Conservation (phyloP, 2,888 invertebrate genomes). For the Lasioglossum marginatum region DNA sequence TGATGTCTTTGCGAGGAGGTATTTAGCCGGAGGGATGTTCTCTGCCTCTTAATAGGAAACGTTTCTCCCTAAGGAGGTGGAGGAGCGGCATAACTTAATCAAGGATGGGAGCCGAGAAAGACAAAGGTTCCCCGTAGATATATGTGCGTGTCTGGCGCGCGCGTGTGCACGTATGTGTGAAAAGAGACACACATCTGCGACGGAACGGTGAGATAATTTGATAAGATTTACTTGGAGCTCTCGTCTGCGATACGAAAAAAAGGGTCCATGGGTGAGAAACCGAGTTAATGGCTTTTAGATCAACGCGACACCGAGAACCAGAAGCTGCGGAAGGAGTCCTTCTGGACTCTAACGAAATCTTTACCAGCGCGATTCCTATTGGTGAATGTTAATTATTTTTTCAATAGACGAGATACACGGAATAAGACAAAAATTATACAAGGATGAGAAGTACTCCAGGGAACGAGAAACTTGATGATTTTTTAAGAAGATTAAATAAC, state of each 20-base stretch:
- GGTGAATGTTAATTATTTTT: neutral
- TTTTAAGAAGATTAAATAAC: neutral
- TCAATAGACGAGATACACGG: neutral
- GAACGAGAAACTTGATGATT: neutral
- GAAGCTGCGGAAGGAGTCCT: neutral
- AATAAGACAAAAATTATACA: neutral
- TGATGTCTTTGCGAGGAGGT: conserved; percentile 76
- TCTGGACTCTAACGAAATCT: conserved; percentile 19
- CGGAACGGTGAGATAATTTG: conserved; percentile 74
- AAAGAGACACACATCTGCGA: conserved; percentile 49
- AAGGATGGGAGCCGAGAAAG: conserved; percentile 77
- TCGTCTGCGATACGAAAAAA: conserved; percentile 58
- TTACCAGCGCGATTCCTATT: neutral
- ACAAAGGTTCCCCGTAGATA: conserved; percentile 65
- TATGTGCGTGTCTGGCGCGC: neutral
- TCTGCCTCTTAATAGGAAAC: conserved; percentile 80
- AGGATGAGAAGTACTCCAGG: neutral
- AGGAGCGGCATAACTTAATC: conserved; percentile 80
- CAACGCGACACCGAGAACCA: conserved; percentile 69
- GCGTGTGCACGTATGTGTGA: conserved; percentile 14
- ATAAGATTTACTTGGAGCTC: conserved; percentile 79
- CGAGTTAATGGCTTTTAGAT: conserved; percentile 67
- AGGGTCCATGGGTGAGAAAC: conserved; percentile 59
- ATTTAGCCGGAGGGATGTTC: conserved; percentile 76
- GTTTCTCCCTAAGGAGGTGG: conserved; percentile 76